A percentile compares a stretch with the other conserved stretches of the same genome.
These are phyloP conservation scores for Gandaritis pyraliata DNA, from an alignment of 2,888 invertebrate species.

Conservation along the genomic window DNA sequence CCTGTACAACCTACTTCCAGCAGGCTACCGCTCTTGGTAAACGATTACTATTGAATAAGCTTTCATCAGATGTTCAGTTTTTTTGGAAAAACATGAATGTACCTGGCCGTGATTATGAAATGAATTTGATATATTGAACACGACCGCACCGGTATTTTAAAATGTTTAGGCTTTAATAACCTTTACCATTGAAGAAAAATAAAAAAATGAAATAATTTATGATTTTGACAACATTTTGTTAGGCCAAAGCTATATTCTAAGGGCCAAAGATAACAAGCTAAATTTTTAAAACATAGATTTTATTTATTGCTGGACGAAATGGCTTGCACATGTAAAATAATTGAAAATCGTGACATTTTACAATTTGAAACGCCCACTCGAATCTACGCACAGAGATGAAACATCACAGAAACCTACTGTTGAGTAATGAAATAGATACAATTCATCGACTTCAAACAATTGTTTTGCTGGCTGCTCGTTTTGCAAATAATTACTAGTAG, in stretches of 20 bases:
- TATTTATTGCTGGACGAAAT: neutral
- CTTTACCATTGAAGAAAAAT: no score
- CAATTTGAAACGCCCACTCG: neutral
- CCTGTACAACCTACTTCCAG: slow-evolving; percentile 3
- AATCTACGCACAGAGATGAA: neutral
- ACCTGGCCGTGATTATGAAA: no score
- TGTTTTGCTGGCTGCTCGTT: neutral
- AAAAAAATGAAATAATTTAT: no score
- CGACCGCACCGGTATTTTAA: no score
- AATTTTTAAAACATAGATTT: neutral
- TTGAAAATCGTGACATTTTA: slow-evolving; percentile 1
- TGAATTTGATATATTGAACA: no score
- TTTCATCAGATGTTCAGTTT: neutral
- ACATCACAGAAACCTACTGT: neutral
- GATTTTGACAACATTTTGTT: neutral
- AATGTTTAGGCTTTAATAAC: no score
- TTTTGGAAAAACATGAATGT: no score
- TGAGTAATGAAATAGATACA: neutral
- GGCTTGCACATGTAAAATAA: neutral
- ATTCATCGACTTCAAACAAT: neutral
- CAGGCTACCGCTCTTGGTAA: neutral
- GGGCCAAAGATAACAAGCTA: neutral
- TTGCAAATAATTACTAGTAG: neutral
- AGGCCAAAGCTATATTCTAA: no score
- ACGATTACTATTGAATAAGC: neutral